Percentiles rank a stretch among this genome's conserved stretches.
phyloP scores from a whole-genome alignment of 2,888 invertebrate genomes.

The Omphaloscelis lunosa region DNA sequence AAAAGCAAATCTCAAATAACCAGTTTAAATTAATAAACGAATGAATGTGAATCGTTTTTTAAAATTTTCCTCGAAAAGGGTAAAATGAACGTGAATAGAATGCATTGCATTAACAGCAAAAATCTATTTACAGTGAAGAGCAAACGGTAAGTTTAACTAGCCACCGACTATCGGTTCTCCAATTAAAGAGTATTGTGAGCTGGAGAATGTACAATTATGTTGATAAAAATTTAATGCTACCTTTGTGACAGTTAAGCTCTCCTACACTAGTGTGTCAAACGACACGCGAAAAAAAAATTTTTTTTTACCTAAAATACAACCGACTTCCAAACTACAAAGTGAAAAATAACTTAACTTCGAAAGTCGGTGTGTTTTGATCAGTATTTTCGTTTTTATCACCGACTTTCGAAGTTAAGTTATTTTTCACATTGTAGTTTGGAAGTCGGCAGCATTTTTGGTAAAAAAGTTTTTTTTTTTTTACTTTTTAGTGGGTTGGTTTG shows the following conservation, averaged over 20 bases:
- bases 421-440: too few species aligned
- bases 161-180: neutral
- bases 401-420: too few species aligned
- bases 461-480: too few species aligned
- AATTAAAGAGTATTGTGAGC: neutral
- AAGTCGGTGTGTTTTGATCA: too few species aligned
- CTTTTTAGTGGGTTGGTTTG: too few species aligned
- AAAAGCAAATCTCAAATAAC: neutral
- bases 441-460: too few species aligned
- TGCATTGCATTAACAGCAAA: constrained; percentile 9
- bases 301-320: too few species aligned
- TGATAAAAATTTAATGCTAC: neutral
- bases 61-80: neutral
- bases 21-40: neutral
- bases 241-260: neutral
- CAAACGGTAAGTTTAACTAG: constrained; percentile 8
- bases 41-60: neutral
- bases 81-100: neutral
- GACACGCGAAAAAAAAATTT: neutral
- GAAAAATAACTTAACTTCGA: too few species aligned
- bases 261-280: neutral
- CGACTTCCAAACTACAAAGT: too few species aligned
- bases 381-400: too few species aligned
- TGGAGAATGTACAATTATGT: neutral
- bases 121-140: constrained; percentile 21